phyloP scores from a whole-genome alignment of 2,113 vertebrate species.

The Chloebia gouldiae region DNA sequence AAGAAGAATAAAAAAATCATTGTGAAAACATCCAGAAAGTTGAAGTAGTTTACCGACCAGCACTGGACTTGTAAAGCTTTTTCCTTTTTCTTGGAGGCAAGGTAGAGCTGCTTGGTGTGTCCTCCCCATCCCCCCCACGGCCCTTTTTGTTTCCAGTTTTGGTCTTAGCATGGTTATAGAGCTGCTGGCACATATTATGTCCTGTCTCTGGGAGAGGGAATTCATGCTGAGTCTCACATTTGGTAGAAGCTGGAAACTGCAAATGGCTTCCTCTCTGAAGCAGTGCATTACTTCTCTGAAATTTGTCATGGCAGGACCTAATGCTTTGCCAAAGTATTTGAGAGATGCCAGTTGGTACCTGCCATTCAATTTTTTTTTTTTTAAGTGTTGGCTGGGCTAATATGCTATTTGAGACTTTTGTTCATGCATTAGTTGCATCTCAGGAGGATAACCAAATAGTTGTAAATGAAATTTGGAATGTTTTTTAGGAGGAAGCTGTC shows the following conservation, averaged over 20 bases:
- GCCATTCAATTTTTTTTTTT: neutral
- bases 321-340: neutral
- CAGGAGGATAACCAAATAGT: neutral
- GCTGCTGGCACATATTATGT: neutral
- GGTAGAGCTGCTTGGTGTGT: neutral
- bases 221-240: neutral
- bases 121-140: neutral
- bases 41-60: neutral
- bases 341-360: conserved; percentile 27
- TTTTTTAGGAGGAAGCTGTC: neutral
- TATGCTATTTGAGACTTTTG: neutral
- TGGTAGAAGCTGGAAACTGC: neutral
- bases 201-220: neutral
- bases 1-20: neutral
- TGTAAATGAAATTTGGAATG: neutral
- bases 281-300: neutral
- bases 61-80: neutral
- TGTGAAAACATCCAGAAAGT: neutral
- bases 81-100: neutral
- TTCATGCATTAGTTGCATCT: neutral
- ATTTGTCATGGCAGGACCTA: neutral
- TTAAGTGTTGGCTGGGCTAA: neutral
- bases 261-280: conserved; percentile 1
- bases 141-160: conserved; percentile 10
- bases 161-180: neutral